These are phyloP conservation scores for Clarias pachynema DNA, from an alignment of 2,797 vertebrate genomes.

Conservation along the genomic window DNA sequence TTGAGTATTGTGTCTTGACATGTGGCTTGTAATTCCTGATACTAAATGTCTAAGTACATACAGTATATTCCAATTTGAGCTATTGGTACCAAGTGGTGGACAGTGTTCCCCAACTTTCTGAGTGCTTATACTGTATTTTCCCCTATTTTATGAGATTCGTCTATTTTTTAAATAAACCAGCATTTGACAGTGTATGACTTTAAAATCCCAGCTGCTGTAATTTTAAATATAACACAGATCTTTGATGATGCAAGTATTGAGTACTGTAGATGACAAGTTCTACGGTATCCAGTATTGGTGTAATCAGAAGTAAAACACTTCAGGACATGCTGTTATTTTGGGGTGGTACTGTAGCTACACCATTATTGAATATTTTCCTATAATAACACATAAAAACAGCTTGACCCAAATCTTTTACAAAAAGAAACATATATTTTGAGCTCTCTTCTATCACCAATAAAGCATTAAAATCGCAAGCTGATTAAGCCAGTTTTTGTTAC, in stretches of 20 bases:
- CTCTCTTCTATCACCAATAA: background rate
- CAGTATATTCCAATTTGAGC: no score
- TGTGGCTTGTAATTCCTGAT: slow-evolving; percentile 32
- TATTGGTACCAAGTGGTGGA: no score
- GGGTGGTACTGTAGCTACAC: background rate
- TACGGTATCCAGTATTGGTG: background rate
- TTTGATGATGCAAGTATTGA: background rate
- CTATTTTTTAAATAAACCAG: background rate
- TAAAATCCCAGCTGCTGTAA: background rate
- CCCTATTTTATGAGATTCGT: background rate
- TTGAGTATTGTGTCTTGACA: slow-evolving; percentile 55
- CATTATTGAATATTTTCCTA: background rate
- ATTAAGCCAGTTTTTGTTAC: background rate
- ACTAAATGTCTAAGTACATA: background rate
- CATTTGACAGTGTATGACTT: background rate
- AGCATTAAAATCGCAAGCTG: background rate
- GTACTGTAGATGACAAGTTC: background rate
- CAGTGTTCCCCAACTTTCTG: no score
- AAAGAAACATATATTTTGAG: background rate
- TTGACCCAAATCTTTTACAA: background rate
- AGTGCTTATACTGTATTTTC: no score
- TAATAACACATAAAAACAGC: background rate
- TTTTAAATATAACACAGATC: background rate
- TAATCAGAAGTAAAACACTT: background rate
- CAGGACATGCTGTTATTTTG: background rate